These are phyloP conservation scores for Phaetusa simplex DNA, from an alignment of 2,113 vertebrate species.

Conservation along the genomic window DNA sequence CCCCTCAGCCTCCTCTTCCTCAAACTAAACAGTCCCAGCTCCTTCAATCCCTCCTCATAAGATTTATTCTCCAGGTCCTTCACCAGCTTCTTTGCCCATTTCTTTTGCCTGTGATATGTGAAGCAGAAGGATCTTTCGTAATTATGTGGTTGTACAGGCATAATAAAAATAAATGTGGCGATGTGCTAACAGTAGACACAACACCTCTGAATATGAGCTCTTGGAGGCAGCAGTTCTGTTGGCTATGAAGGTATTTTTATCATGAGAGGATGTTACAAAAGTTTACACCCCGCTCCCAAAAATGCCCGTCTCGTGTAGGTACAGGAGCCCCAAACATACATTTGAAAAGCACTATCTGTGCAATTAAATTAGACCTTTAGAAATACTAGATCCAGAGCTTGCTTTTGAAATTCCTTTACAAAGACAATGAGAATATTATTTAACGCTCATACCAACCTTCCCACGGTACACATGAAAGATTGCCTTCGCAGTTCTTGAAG, in stretches of 20 bases:
- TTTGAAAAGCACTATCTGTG: background rate
- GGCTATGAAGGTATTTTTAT: conserved; percentile 39
- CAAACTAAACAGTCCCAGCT: too few relatives aligned
- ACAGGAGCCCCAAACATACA: background rate
- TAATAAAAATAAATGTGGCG: conserved; percentile 39
- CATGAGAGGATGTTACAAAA: background rate
- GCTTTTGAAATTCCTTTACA: background rate
- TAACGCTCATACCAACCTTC: background rate
- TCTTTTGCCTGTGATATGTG: background rate
- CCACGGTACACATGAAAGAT: background rate
- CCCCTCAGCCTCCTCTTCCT: too few relatives aligned
- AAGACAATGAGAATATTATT: background rate
- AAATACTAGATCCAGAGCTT: background rate
- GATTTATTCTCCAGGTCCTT: too few relatives aligned
- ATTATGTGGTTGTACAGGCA: background rate
- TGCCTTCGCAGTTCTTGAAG: background rate
- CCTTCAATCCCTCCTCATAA: too few relatives aligned
- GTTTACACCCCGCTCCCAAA: background rate
- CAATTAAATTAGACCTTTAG: background rate
- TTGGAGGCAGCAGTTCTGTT: background rate
- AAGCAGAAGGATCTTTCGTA: conserved; percentile 14
- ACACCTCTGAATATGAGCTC: conserved; percentile 26
- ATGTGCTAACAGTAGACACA: conserved; percentile 7
- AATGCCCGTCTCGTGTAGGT: background rate
- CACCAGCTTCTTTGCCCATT: too few relatives aligned